Evolutionary conservation across 2,113 vertebrate species (phyloP).

Genomic region (Typhlomys cinereus): DNA sequence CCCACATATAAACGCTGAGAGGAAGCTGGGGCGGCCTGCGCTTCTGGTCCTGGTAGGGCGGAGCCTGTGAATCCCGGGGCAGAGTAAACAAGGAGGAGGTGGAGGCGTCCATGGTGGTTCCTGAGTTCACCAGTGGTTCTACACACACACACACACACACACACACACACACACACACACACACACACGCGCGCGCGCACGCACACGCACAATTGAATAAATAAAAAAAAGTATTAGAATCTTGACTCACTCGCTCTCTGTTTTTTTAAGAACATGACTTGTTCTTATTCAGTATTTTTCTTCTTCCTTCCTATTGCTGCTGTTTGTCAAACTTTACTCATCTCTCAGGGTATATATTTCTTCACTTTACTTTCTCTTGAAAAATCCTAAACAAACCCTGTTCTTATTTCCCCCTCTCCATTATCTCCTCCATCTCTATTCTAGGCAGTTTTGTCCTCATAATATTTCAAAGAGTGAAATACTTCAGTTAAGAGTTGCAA

Average conservation of each 20-base stretch:
- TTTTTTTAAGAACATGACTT: not conserved
- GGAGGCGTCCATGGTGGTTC: no score
- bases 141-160: no score
- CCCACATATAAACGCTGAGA: no score
- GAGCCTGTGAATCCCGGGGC: no score
- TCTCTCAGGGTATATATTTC: not conserved
- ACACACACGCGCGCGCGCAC: no score
- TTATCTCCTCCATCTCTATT: not conserved
- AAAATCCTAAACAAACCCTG: not conserved
- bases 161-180: no score
- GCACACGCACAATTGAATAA: no score
- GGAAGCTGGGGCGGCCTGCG: no score
- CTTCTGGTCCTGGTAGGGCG: no score
- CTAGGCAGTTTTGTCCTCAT: not conserved
- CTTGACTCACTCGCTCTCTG: not conserved
- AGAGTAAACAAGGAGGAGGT: no score
- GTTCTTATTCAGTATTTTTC: not conserved
- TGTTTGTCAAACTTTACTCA: not conserved
- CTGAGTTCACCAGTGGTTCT: no score
- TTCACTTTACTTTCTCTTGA: not conserved
- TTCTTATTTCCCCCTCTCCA: not conserved
- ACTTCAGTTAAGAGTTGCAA: not conserved
- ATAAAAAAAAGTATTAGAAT: no score
- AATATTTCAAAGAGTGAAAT: constrained; percentile 13
- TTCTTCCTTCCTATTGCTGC: not conserved